Percentiles rank a stretch among this genome's conserved stretches.
These are phyloP conservation scores for Tribolium freemani DNA, from an alignment of 2,888 invertebrate species.

Conservation along the genomic window DNA sequence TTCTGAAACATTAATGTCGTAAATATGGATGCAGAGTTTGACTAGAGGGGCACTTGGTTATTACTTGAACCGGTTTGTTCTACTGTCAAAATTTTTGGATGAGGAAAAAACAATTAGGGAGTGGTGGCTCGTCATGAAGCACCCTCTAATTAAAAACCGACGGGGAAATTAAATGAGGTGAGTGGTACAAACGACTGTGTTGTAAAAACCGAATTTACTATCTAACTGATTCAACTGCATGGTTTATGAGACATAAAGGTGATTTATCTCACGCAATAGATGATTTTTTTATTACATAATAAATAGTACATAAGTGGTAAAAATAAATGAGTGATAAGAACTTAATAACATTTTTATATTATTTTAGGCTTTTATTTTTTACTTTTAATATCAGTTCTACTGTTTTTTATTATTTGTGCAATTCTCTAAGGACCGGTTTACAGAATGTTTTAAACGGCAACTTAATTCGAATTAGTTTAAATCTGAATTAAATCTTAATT, in stretches of 20 bases:
- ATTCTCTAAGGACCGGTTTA: too few species aligned
- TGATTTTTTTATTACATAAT: neutral
- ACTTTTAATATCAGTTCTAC: too few species aligned
- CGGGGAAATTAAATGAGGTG: neutral
- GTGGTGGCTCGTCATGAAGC: neutral
- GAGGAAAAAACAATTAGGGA: neutral
- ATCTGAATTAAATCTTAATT: too few species aligned
- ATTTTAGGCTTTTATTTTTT: too few species aligned
- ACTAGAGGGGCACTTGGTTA: neutral
- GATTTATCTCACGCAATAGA: neutral
- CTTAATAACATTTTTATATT: too few species aligned
- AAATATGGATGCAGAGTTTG: neutral
- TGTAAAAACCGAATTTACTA: neutral
- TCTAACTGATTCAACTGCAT: neutral
- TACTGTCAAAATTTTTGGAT: neutral
- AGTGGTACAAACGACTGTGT: neutral
- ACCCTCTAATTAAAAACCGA: neutral
- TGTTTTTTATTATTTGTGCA: too few species aligned
- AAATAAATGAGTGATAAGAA: neutral
- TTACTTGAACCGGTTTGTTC: neutral
- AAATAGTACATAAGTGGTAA: neutral
- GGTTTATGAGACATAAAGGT: neutral
- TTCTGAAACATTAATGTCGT: too few species aligned
- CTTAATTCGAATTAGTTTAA: too few species aligned
- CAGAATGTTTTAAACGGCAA: too few species aligned